Evolutionary conservation across 2,888 invertebrate species (phyloP).

Genomic region (Parnassius orleans): DNA sequence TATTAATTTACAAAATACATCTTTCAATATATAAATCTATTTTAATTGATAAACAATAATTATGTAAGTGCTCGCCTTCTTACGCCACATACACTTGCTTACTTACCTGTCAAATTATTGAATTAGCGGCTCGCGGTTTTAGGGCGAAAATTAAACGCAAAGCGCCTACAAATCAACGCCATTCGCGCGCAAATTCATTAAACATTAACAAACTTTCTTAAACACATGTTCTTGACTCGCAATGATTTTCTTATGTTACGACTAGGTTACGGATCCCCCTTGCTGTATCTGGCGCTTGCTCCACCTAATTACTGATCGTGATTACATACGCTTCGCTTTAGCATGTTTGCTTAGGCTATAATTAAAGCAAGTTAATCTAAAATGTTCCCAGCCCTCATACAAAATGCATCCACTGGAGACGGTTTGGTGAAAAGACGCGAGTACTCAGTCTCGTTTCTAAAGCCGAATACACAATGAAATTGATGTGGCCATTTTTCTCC

Average conservation of each 20-base stretch:
- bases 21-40: neutral
- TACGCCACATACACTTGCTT: conserved; percentile 40
- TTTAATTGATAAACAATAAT: conserved; percentile 27
- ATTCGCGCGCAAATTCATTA: conserved; percentile 58
- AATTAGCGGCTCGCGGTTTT: conserved; percentile 62
- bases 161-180: conserved; percentile 69
- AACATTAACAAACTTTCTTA: conserved; percentile 78
- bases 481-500: conserved; percentile 12
- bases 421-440: conserved; percentile 40
- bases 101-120: conserved; percentile 59
- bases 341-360: conserved; percentile 67
- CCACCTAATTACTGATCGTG: conserved; percentile 74
- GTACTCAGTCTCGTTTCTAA: conserved; percentile 31
- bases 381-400: conserved; percentile 65
- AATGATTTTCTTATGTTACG: conserved; percentile 45
- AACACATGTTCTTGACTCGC: conserved; percentile 73
- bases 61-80: conserved; percentile 31
- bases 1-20: neutral
- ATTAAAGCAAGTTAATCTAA: conserved; percentile 75
- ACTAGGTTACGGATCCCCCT: conserved; percentile 29
- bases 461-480: conserved; percentile 17
- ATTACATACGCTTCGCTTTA: conserved; percentile 58
- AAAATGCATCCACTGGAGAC: conserved; percentile 61
- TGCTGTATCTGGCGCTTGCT: conserved; percentile 33
- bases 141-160: conserved; percentile 63